phyloP scores from a whole-genome alignment of 2,888 invertebrate genomes.

The Scaptomyza cyrtandrae region DNA sequence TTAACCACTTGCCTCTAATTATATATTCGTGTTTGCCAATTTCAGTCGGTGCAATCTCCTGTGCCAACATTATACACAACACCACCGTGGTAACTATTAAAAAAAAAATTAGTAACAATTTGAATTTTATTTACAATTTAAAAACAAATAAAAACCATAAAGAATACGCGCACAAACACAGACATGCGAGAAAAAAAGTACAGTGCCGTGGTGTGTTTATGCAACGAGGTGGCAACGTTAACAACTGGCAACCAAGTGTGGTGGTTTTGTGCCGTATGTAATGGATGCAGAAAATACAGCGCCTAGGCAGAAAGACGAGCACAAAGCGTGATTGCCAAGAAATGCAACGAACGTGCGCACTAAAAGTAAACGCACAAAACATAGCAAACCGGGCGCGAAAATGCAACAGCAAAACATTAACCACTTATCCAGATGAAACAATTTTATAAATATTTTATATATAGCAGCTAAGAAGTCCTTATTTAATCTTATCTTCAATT shows the following conservation, averaged over 20 bases:
- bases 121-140: constrained; percentile 46
- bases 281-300: constrained; percentile 50
- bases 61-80: constrained; percentile 82
- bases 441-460: neutral
- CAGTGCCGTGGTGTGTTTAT: constrained; percentile 74
- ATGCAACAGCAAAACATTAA: constrained; percentile 32
- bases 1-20: constrained; percentile 86
- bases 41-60: constrained; percentile 86
- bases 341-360: constrained; percentile 55
- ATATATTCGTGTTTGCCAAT: constrained; percentile 87
- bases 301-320: constrained; percentile 39
- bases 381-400: constrained; percentile 63
- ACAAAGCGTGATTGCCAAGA: constrained; percentile 71
- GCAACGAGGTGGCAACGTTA: constrained; percentile 62
- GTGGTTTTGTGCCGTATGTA: constrained; percentile 36
- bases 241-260: constrained; percentile 46
- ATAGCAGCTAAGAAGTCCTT: constrained; percentile 4
- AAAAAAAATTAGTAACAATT: constrained; percentile 16
- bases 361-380: constrained; percentile 52
- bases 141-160: constrained; percentile 55
- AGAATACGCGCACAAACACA: constrained; percentile 53
- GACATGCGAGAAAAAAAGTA: constrained; percentile 64
- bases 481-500: constrained; percentile 36
- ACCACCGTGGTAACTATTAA: constrained; percentile 45
- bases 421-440: neutral